A percentile compares a stretch with the other conserved stretches of the same genome.
These are phyloP conservation scores for Shinisaurus crocodilurus DNA, from an alignment of 2,113 vertebrate species.

Conservation along the genomic window DNA sequence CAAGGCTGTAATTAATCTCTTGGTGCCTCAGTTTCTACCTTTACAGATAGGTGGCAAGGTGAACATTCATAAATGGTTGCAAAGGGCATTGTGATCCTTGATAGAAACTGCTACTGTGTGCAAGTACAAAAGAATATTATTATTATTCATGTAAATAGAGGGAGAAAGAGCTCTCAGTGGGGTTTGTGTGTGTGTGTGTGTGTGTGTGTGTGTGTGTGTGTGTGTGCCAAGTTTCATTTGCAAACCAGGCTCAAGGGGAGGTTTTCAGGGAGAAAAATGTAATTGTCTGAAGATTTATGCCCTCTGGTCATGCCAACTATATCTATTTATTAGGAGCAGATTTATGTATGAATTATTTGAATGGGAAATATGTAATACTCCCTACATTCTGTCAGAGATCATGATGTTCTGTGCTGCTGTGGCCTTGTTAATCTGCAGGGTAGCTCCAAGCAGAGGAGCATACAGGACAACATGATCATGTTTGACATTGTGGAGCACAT, in stretches of 20 bases:
- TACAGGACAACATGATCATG: not conserved
- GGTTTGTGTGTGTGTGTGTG: not conserved
- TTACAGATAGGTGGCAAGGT: not conserved
- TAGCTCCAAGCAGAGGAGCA: not conserved
- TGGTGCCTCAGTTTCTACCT: constrained; percentile 12
- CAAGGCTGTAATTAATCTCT: constrained; percentile 25
- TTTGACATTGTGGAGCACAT: not conserved
- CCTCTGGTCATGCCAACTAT: constrained; percentile 26
- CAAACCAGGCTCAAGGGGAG: constrained; percentile 31
- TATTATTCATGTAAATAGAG: constrained; percentile 39
- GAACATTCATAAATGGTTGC: constrained; percentile 19
- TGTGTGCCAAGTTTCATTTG: constrained; percentile 45
- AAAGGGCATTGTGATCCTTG: constrained; percentile 39
- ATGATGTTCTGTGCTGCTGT: constrained; percentile 8
- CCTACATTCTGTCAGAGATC: not conserved
- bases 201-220: not conserved
- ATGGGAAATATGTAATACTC: not conserved
- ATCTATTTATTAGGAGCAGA: not conserved
- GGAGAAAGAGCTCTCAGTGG: constrained; percentile 36
- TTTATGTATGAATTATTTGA: accelerated
- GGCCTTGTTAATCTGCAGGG: not conserved
- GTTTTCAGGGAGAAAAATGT: constrained; percentile 26
- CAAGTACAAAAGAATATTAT: constrained; percentile 25
- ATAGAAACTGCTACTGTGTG: constrained; percentile 8
- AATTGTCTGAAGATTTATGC: constrained; percentile 36